These are phyloP conservation scores for Eupeodes luniger DNA, from an alignment of 2,888 invertebrate genomes.

Conservation along the genomic window DNA sequence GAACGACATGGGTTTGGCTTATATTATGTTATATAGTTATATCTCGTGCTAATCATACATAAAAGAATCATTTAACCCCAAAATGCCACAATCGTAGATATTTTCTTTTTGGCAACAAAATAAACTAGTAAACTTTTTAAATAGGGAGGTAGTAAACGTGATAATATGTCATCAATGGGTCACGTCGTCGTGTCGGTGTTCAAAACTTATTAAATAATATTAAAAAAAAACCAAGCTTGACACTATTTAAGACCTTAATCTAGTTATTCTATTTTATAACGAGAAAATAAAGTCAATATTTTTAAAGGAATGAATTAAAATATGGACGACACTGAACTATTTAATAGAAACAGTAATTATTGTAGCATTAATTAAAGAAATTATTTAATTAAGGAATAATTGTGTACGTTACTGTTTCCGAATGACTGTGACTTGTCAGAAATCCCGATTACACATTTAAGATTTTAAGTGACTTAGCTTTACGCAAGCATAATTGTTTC, in stretches of 20 bases:
- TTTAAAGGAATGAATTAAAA: neutral
- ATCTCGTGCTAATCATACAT: constrained; percentile 57
- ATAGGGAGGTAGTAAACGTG: constrained; percentile 34
- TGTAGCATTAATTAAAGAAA: neutral
- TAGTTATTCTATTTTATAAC: constrained; percentile 3
- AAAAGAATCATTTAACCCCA: constrained; percentile 31
- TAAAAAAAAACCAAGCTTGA: neutral
- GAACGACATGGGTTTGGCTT: constrained; percentile 50
- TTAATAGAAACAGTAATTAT: neutral
- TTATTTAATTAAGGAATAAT: neutral
- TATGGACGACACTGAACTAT: neutral
- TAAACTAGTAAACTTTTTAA: neutral
- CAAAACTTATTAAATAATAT: neutral
- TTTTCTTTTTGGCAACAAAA: constrained; percentile 11
- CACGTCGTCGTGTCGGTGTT: neutral
- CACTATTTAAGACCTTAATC: neutral
- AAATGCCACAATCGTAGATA: constrained; percentile 18
- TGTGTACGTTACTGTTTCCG: too few species aligned
- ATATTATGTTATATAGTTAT: constrained; percentile 14
- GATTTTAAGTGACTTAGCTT: too few species aligned
- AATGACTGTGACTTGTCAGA: too few species aligned
- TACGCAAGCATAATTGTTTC: too few species aligned
- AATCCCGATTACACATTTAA: too few species aligned
- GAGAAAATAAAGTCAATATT: neutral
- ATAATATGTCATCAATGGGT: constrained; percentile 59